Evolutionary conservation across 2,888 invertebrate genomes (phyloP), one percentile per base, ranked within the genome.

Genomic region (Diachrysia chrysitis): DNA sequence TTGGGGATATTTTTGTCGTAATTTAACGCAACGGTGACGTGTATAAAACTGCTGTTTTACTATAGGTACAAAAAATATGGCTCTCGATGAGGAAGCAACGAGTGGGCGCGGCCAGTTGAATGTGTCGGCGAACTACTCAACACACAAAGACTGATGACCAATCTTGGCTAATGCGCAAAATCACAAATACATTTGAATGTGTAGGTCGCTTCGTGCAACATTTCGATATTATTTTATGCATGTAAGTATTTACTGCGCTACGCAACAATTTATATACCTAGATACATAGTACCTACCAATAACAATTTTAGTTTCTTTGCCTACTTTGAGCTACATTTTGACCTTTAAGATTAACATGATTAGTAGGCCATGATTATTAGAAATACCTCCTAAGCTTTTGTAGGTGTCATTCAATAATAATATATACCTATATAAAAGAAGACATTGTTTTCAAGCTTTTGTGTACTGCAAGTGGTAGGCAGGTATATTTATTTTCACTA

Each of bases 101-200:
- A 58, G 74, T 66, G 68, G 71, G 66, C 69, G 69, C 58, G 25
- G 63, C 42, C 59, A 62, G 56, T 62, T 67, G 42, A 57, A 64
- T 61, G 54, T 57, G 63, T 57, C 21, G 56, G 42, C 57, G 37
- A 58, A 58, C 42, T 60, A 53, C 60, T 60, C 21, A 60, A 60
- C 32, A 59, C 42, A 55, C 42, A 21, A 55, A 19, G 37, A 42
- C 21, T 29, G 35, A 58, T 51, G 53, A 42, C 59, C 53, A 65
- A 42, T 59, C 54, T 65, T 65, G 59, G 65, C 64, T 53, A 54
- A 65, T 59, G 59, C 54, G 61, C 54, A 61, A 61, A 61, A 12
- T 54, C 54, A 37, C 25, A 37, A 54, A 55, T 37, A 42, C 32
- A 42, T 61, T 57, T 57, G 6, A 32, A 32, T 61, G 61, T 61